Base-by-base conservation (phyloP, 1,140 invertebrate genomes). In the Gryllus bimaculatus region DNA sequence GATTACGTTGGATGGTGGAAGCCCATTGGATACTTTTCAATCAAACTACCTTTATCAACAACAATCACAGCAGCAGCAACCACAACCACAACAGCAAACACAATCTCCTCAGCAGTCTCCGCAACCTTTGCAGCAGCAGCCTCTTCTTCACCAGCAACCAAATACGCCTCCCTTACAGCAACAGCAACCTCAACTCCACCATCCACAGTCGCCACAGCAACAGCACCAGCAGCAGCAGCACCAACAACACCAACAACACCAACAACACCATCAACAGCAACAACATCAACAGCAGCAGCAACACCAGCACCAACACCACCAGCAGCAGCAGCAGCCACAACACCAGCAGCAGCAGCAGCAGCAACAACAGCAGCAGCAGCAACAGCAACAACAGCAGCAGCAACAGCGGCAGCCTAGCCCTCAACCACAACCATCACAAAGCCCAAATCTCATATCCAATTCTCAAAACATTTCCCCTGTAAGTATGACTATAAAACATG, bases 1-100 rank as follows among this genome's bases (percentile, higher is more conserved):
- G 81, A 85, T 90, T 81, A 86, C 87, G 81, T 80, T 92, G 84
- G 91, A 93, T 82, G 18, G 54, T 84, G 48, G 21, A 18, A 77
- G 74, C 26, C 80, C 26, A 48, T 47, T 81, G 54, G 80, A 79
- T 18, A 49, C 47, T n/a, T 78, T 80, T 54, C 80, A 78, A 26
- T 78, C 79, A 73, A 80, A 79, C 76, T 80, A 80, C 66, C 18
- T 79, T 75, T 80, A 81, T 49, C 81, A 81, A 20, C 80, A 77
- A 12, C 80, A 77, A 8, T 74, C 18, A 18, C 79, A 74, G 21
- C 66, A 15, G n/a, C 77, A 66, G 39, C 66, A 79, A 18, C 77
- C 47, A 49, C 79, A 79, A 26, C 79, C 78, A 21, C 80, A 74
- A 12, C 76, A 78, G 54, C 74, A 18, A 73, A 74, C 80, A 12